Evolutionary conservation across 2,888 invertebrate species (phyloP).

Genomic region (Macaria liturata): DNA sequence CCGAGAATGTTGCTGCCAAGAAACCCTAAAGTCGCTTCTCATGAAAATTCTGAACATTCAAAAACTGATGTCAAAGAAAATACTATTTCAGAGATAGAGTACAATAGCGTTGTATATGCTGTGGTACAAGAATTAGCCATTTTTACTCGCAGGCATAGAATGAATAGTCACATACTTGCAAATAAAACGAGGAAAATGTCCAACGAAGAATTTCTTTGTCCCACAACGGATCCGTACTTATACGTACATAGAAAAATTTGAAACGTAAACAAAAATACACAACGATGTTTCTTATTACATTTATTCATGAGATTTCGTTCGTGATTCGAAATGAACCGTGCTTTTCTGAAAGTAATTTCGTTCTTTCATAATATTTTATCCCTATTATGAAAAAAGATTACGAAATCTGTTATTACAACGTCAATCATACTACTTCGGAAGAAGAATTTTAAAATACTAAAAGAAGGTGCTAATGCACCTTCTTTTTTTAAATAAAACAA

Average conservation of each 20-base stretch:
- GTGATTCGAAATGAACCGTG: conserved; percentile 21
- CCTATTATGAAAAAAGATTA: too few species aligned
- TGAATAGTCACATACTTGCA: not conserved
- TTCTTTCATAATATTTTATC: too few species aligned
- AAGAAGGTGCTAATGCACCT: too few species aligned
- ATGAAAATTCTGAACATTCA: not conserved
- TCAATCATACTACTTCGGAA: too few species aligned
- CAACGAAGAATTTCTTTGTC: conserved; percentile 1
- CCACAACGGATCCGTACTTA: not conserved
- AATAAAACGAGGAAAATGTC: conserved; percentile 2
- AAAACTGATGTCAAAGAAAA: not conserved
- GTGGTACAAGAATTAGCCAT: too few species aligned
- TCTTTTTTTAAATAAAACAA: too few species aligned
- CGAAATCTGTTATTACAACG: too few species aligned
- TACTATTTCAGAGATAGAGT: too few species aligned
- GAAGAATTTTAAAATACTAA: too few species aligned
- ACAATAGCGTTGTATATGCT: too few species aligned
- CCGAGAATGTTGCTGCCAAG: not conserved
- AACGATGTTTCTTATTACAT: conserved; percentile 20
- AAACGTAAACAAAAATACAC: conserved; percentile 22
- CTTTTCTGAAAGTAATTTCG: conserved; percentile 1
- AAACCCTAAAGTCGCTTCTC: not conserved
- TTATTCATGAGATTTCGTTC: conserved; percentile 25
- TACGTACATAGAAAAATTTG: conserved; percentile 10
- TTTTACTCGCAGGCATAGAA: too few species aligned